Evolutionary conservation across 2,113 vertebrate genomes (phyloP), one percentile per base, ranked within the genome.

Genomic region (Salminus brasiliensis): DNA sequence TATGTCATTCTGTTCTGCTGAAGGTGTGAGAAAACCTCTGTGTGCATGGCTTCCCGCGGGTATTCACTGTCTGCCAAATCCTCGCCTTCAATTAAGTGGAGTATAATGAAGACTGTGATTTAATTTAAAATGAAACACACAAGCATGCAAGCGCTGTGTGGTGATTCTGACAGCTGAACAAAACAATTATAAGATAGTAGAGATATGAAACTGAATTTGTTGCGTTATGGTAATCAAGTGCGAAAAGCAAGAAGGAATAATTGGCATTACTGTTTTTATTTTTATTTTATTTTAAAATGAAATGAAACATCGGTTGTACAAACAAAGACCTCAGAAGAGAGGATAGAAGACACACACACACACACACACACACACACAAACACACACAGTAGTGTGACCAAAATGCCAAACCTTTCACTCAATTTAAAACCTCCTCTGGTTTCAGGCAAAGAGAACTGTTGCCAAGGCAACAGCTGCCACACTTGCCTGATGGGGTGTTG

Each of bases 401-500:
- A 79, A 73, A 79, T 73, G 69, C 78, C 27, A 66, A 72, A 66
- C 47, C 69, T 73, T 73, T 79, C 69, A 73, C 45, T 73, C 45
- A 79, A 72, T 73, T 79, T 65, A 72, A 79, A 79, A 66, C 45
- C 70, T 66, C 52, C 45, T 55, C 78, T 79, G 78, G 69, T 65
- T 79, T 72, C 45, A 72, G 69, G 69, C 78, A 73, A 73, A 79
- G 78, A 66, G 60, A 47, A 66, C 69, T 53, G 78, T 79, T 79
- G 30, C 70, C 70, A 79, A 72, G 78, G 78, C 78, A 79, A 79
- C 78, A 4, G 27, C 59, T 79, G 78, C 69, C 78, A 72, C 70
- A 79, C 69, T 73, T 73, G 60, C 69, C 16, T 34, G 45, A 72
- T 79, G 12, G 45, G 45, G 60, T 65, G 69, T 72, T 73, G 59